These are phyloP conservation scores for Gobiocypris rarus DNA, from an alignment of 2,113 vertebrate species.

Conservation along the genomic window DNA sequence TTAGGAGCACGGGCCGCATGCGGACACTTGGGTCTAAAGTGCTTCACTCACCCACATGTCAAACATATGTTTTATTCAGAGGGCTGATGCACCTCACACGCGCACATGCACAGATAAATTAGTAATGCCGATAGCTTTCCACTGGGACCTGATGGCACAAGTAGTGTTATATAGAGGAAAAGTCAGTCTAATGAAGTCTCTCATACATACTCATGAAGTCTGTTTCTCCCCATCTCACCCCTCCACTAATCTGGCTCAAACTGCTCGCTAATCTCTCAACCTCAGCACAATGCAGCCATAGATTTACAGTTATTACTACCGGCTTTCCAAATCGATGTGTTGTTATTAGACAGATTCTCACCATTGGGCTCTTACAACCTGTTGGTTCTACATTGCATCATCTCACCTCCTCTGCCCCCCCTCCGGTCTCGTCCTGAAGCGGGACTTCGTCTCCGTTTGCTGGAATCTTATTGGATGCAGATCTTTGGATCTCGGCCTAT, in stretches of 20 bases:
- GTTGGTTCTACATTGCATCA: constrained; percentile 57
- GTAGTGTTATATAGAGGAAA: constrained; percentile 32
- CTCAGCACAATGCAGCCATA: constrained; percentile 16
- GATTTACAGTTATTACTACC: constrained; percentile 22
- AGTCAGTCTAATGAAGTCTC: constrained; percentile 4
- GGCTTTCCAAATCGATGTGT: not conserved
- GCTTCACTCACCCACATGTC: constrained; percentile 25
- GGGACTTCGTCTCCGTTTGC: not conserved
- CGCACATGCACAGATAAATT: not conserved
- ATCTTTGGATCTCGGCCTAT: constrained; percentile 19
- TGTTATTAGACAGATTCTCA: constrained; percentile 3
- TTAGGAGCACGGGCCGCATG: not conserved
- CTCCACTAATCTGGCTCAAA: constrained; percentile 17
- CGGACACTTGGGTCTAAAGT: not conserved
- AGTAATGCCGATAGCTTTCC: constrained; percentile 29
- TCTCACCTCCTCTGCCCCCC: constrained; percentile 22
- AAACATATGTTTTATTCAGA: constrained; percentile 28
- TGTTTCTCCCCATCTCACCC: not conserved
- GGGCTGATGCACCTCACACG: not conserved
- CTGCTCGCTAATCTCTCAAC: constrained; percentile 11
- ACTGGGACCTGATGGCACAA: constrained; percentile 40
- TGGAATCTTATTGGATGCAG: constrained; percentile 41
- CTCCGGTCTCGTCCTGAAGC: constrained; percentile 3
- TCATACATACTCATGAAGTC: not conserved
- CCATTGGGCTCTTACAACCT: constrained; percentile 44